phyloP scores from a whole-genome alignment of 2,113 vertebrate species.

The Neomonachus schauinslandi region DNA sequence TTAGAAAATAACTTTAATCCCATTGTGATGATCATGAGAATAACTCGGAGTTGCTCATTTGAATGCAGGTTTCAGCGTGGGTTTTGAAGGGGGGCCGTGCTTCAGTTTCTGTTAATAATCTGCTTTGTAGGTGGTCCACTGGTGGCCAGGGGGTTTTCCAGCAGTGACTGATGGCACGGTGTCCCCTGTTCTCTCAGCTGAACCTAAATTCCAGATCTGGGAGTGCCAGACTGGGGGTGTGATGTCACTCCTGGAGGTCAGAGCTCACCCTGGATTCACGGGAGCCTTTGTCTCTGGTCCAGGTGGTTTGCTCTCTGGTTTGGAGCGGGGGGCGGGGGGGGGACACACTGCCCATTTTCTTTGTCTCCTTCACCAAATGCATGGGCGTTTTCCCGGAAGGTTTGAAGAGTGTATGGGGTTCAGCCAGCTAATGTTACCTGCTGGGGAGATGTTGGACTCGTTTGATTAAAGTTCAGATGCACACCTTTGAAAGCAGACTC shows the following conservation, averaged over 20 bases:
- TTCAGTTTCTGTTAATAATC: neutral
- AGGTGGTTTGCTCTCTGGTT: too few species aligned
- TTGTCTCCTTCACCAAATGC: neutral
- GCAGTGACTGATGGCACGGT: accelerated
- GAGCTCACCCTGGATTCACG: neutral
- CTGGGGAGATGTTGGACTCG: neutral
- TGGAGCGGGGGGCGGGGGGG: neutral
- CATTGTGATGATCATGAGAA: neutral
- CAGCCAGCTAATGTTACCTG: neutral
- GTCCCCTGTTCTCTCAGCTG: neutral
- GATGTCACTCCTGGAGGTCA: neutral
- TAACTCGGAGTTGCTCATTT: too few species aligned
- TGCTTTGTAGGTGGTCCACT: too few species aligned
- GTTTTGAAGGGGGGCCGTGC: neutral
- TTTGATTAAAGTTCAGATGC: neutral
- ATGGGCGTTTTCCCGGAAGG: neutral
- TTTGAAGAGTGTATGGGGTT: accelerated
- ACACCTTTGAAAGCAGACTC: neutral
- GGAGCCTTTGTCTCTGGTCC: neutral
- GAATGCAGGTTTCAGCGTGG: accelerated
- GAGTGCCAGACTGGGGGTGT: accelerated
- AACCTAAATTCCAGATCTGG: neutral
- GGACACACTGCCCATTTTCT: accelerated
- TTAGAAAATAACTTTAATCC: neutral
- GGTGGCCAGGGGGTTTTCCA: neutral